Conservation (phyloP, 1,140 invertebrate genomes). For the Sweltsa coloradensis region DNA sequence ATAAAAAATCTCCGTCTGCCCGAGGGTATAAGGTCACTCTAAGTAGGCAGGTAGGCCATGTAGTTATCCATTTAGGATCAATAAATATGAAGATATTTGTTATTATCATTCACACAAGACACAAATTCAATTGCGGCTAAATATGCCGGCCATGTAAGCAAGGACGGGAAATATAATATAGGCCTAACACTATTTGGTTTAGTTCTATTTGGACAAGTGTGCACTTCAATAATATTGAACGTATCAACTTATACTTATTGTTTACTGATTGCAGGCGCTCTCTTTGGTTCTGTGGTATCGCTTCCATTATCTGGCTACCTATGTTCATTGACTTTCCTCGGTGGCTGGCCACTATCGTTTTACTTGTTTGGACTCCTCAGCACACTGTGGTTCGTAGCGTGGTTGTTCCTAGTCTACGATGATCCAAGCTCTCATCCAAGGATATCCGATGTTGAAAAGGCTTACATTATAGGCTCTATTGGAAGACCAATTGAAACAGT, state of each 20-base stretch:
- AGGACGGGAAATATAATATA: no score
- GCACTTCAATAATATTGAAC: not conserved
- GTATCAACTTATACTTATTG: constrained; percentile 2
- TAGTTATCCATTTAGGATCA: no score
- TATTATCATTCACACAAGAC: no score
- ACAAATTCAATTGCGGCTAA: no score
- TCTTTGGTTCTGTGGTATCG: constrained; percentile 64
- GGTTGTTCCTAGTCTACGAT: constrained; percentile 58
- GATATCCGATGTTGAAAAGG: constrained; percentile 64
- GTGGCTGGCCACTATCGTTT: constrained; percentile 68
- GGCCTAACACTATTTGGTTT: no score
- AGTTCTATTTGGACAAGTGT: no score
- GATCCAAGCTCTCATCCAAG: constrained; percentile 70
- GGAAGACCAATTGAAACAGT: no score
- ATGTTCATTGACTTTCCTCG: constrained; percentile 48
- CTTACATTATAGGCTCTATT: constrained; percentile 42
- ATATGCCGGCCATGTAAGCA: no score
- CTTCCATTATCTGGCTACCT: constrained; percentile 61
- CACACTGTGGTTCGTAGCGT: constrained; percentile 58
- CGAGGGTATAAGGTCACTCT: no score
- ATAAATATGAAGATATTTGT: no score
- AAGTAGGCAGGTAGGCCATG: no score
- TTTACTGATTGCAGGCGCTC: constrained; percentile 37
- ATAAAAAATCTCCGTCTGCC: no score
- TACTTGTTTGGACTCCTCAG: constrained; percentile 63